A percentile compares a stretch with the other conserved stretches of the same genome.
phyloP scores from a whole-genome alignment of 2,888 invertebrate genomes.

The Habroteleia sp. region DNA sequence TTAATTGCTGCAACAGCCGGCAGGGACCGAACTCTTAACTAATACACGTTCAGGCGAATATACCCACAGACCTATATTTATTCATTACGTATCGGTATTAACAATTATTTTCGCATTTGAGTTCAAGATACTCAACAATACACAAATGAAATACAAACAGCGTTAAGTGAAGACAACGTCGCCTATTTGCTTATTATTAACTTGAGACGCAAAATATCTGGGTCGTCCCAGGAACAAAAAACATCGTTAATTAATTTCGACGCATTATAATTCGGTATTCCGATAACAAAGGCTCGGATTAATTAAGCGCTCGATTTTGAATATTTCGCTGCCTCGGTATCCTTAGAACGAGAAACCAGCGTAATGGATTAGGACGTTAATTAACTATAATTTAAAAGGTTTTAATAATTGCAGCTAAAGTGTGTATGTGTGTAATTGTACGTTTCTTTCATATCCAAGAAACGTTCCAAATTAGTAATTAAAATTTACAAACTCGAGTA shows the following conservation, averaged over 20 bases:
- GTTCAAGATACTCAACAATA: slow-evolving; percentile 17
- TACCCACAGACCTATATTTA: slow-evolving; percentile 12
- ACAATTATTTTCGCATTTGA: slow-evolving; percentile 41
- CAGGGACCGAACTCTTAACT: slow-evolving; percentile 38
- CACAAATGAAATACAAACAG: slow-evolving; percentile 31
- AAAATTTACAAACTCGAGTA: slow-evolving; percentile 44
- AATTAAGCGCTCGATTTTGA: slow-evolving; percentile 34
- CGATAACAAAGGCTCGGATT: slow-evolving; percentile 28
- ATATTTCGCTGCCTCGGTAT: slow-evolving; percentile 9
- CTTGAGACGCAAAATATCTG: slow-evolving; percentile 24
- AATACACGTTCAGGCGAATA: slow-evolving; percentile 8
- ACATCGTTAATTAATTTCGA: slow-evolving; percentile 11
- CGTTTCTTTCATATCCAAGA: slow-evolving; percentile 6
- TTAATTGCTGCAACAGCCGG: slow-evolving; percentile 76
- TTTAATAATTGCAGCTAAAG: slow-evolving; percentile 19
- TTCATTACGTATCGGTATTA: slow-evolving; percentile 33
- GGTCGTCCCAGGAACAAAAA: slow-evolving; percentile 1
- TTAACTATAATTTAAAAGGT: slow-evolving; percentile 34
- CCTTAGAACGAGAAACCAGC: slow-evolving; percentile 10
- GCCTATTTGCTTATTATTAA: slow-evolving; percentile 31
- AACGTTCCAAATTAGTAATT: slow-evolving; percentile 42
- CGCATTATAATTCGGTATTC: slow-evolving; percentile 13
- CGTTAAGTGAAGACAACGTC: slow-evolving; percentile 14
- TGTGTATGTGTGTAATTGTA: slow-evolving; percentile 29
- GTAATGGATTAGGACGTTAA: slow-evolving; percentile 35